Base-by-base conservation (phyloP, 1,140 invertebrate species). In the Drosophila sp. region DNA sequence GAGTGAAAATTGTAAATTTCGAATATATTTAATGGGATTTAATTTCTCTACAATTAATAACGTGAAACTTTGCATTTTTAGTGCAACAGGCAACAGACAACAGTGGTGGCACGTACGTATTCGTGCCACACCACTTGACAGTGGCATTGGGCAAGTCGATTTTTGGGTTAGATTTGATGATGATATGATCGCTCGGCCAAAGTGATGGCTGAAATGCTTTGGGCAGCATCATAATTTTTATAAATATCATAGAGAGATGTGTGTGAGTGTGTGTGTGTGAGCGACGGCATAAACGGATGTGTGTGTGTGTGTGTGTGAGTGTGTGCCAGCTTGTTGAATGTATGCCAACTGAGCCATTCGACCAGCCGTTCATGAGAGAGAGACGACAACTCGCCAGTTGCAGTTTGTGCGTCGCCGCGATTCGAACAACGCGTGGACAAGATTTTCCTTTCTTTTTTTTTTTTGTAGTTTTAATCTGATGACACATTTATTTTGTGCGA, bases 311-410 rank as follows among this genome's bases (percentile, higher is more conserved):
- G 35, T 60, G 27, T 47, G 35, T 50, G 38, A 27, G 61, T 58
- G 27, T 56, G 47, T 60, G 69, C 33, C 38, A 17, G 63, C 40
- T 50, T 65, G 47, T 87, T 86, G 83, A 83, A 79, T 70, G 60
- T 64, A 62, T 76, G 83, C 83, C 82, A 87, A 87, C 64, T 79
- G 68, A 29, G 61, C 66, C 57, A 50, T 57, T 40, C 50, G 41
- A 29, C 57, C 0, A 17, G 61, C 66, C 57, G 41, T 57, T 54
- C 50, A 35, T 29, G 56, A 35, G 75, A 44, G 66, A 65, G 70
- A 35, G 72, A 83, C 83, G 72, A 87, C 83, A 86, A 71, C 70
- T 70, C 76, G 72, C 82, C 83, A 86, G 83, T 86, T 86, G 83
- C 83, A 83, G 83, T 87, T 77, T 71, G 83, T 79, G 76, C 70